These are phyloP conservation scores for Poicephalus gulielmi DNA, from an alignment of 2,113 vertebrate genomes.

Conservation along the genomic window DNA sequence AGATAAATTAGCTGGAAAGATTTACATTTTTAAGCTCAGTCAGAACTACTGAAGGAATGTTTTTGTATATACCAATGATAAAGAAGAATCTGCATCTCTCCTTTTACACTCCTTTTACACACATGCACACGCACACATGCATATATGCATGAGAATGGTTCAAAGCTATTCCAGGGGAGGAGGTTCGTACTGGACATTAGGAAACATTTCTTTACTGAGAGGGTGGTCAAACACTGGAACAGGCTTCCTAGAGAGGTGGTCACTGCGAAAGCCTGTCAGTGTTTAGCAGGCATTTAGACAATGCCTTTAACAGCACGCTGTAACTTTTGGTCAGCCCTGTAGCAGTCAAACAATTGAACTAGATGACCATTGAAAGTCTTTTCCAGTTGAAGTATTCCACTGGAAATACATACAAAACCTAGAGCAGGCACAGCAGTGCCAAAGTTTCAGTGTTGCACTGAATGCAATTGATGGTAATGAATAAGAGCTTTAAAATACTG, in stretches of 20 bases:
- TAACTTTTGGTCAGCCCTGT: neutral
- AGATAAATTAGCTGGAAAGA: neutral
- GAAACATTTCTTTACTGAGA: neutral
- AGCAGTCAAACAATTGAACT: neutral
- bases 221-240: neutral
- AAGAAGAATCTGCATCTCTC: neutral
- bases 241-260: neutral
- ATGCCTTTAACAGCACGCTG: neutral
- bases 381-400: neutral
- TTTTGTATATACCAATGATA: neutral
- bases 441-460: neutral
- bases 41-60: neutral
- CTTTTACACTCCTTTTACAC: neutral
- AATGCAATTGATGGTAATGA: rapidly evolving
- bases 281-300: neutral
- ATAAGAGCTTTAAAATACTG: neutral
- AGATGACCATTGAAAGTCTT: rapidly evolving
- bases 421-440: neutral
- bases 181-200: neutral
- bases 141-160: rapidly evolving
- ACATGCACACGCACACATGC: no score
- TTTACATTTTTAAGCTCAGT: neutral
- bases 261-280: neutral
- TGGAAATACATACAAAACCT: neutral
- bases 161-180: neutral